Conservation (phyloP, 2,113 vertebrate genomes). For the Muntiacus muntjak region DNA sequence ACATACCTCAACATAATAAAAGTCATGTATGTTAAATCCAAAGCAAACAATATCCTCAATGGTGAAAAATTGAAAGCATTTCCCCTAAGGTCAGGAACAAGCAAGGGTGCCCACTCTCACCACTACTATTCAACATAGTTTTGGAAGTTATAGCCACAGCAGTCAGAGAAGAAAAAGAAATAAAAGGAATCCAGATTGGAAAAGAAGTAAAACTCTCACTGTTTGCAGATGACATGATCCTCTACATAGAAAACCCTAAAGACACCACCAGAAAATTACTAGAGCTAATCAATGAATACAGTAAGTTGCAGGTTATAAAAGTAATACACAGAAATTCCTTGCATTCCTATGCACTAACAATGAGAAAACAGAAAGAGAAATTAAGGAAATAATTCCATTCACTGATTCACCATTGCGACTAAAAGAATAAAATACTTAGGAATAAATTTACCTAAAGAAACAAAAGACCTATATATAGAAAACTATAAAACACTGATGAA, state of each 20-base stretch:
- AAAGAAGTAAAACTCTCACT: background rate
- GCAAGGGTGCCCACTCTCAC: background rate
- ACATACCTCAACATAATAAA: background rate
- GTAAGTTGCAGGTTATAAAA: background rate
- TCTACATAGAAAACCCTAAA: background rate
- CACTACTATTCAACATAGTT: background rate
- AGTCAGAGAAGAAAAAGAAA: background rate
- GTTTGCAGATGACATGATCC: background rate
- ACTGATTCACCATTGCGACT: accelerated
- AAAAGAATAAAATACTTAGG: background rate
- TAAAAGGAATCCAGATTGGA: background rate
- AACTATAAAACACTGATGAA: background rate
- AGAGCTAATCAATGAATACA: background rate
- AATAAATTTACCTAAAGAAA: background rate
- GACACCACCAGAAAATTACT: background rate
- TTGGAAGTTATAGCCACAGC: background rate
- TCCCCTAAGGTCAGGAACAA: background rate
- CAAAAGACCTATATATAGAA: background rate
- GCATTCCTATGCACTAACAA: background rate
- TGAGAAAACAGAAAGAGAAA: background rate
- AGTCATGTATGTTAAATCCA: background rate
- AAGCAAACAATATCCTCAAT: background rate
- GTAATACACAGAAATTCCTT: background rate
- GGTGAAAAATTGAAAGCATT: background rate
- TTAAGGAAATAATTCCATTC: background rate